phyloP scores from a whole-genome alignment of 1,140 invertebrate species.

The Macrotrachela quadricornifera region DNA sequence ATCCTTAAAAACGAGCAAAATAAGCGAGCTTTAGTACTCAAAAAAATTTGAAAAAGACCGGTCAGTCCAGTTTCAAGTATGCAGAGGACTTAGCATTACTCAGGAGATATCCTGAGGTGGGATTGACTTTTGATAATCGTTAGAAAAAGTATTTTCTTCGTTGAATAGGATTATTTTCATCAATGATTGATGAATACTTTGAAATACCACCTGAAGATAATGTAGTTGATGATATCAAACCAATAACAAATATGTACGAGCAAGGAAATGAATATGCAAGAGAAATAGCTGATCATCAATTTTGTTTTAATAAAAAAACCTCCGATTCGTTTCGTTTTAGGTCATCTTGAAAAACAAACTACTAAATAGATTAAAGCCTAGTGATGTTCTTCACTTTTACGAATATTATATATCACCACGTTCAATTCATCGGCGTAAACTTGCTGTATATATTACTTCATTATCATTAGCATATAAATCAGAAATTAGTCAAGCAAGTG shows the following conservation, averaged over 20 bases:
- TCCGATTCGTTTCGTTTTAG: conserved; percentile 13
- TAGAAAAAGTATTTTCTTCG: no score
- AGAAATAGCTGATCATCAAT: conserved; percentile 65
- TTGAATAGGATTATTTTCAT: no score
- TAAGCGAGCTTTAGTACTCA: no score
- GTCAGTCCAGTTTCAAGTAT: no score
- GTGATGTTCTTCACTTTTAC: conserved; percentile 59
- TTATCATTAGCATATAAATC: no score
- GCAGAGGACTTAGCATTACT: no score
- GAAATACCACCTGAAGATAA: conserved; percentile 55
- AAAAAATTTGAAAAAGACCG: no score
- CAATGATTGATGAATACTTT: no score
- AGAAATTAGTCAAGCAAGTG: no score
- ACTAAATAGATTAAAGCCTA: conserved; percentile 51
- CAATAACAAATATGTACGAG: conserved; percentile 57
- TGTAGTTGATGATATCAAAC: conserved; percentile 54
- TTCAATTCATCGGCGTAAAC: conserved; percentile 10
- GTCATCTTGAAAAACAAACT: conserved; percentile 58
- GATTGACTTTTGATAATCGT: no score
- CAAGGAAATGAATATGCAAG: conserved; percentile 51
- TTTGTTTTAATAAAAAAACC: conserved; percentile 57
- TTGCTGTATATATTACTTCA: conserved; percentile 51
- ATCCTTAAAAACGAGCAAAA: no score
- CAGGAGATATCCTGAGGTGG: no score
- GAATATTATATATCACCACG: conserved; percentile 30